Evolutionary conservation across 2,797 vertebrate species (phyloP).

Genomic region (Aeoliscus strigatus): DNA sequence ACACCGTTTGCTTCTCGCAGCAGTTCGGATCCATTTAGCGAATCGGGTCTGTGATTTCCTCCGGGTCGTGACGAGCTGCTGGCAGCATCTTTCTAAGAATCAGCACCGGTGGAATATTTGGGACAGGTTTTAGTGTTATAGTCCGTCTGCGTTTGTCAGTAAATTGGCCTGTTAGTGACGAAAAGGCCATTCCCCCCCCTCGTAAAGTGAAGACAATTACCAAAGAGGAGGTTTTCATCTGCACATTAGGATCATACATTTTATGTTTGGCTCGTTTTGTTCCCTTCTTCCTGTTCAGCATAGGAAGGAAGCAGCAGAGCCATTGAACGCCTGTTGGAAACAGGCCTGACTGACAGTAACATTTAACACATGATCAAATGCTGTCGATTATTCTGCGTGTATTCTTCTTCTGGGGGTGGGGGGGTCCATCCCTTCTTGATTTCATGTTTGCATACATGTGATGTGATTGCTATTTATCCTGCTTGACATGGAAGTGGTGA

Average conservation of each 20-base stretch:
- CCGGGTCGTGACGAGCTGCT: conserved; percentile 47
- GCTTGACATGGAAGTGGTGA: conserved; percentile 17
- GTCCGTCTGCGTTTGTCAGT: conserved; percentile 11
- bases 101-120: conserved; percentile 17
- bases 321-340: not conserved
- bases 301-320: no score
- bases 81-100: conserved; percentile 31
- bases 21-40: conserved; percentile 47
- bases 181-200: conserved; percentile 2
- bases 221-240: not conserved
- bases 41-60: conserved; percentile 31
- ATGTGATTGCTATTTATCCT: conserved; percentile 22
- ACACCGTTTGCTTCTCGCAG: conserved; percentile 26
- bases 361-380: not conserved
- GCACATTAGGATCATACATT: not conserved
- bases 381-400: conserved; percentile 10
- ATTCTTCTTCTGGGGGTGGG: conserved; percentile 35
- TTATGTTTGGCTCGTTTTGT: no score
- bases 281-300: no score
- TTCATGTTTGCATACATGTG: conserved; percentile 7
- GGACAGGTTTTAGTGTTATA: conserved; percentile 17
- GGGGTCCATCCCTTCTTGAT: no score
- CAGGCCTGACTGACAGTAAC: not conserved
- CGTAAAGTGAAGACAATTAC: conserved; percentile 5
- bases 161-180: conserved; percentile 39